Base-by-base conservation (phyloP, 2,888 invertebrate genomes). In the Troilus luridus region DNA sequence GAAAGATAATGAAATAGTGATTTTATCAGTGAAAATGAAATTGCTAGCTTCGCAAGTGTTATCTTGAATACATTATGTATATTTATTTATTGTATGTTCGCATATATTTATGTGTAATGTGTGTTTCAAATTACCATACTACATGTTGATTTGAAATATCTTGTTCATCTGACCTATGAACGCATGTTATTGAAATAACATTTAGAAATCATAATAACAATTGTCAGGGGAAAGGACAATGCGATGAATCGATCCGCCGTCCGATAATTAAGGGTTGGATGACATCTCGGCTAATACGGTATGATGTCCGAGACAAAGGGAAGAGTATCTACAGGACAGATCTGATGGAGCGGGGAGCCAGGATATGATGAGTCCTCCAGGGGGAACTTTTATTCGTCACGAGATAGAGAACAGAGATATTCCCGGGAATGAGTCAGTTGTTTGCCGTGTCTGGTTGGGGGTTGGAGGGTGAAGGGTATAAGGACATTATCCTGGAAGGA, bases 371-470 rank as follows among this genome's bases (percentile, higher is more conserved):
- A 17, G 72, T 17, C 14, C 72, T 72, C 14, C 27, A 0, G 21
- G 72, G 72, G 72, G 72, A 64, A 27, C 12, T 27, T 72, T 72
- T 72, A 72, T 72, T 72, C 72, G 27, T 27, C 24, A 72, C 14
- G 27, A 72, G 72, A 72, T 72, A 72, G 0, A 12, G 72, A 17
- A 17, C 72, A 27, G 27, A 72, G 72, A 72, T 72, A 72, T 72
- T 72, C 41, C 41, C 72, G 17, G 27, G 72, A 72, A 72, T 72
- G 72, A 72, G 72, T 72, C 72, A 72, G 72, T 24, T 72, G 72
- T 72, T 72, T 72, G 72, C 27, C 72, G 14, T 72, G 14, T 72
- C 72, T 72, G 27, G 59, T 10, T n/a, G 64, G 24, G 9, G 64
- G 11, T n/a, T 1, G n/a, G 10, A 24, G 27, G 72, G 8, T 10